A percentile compares a stretch with the other conserved stretches of the same genome.
phyloP scores from a whole-genome alignment of 2,113 vertebrate species.

The Eretmochelys imbricata region DNA sequence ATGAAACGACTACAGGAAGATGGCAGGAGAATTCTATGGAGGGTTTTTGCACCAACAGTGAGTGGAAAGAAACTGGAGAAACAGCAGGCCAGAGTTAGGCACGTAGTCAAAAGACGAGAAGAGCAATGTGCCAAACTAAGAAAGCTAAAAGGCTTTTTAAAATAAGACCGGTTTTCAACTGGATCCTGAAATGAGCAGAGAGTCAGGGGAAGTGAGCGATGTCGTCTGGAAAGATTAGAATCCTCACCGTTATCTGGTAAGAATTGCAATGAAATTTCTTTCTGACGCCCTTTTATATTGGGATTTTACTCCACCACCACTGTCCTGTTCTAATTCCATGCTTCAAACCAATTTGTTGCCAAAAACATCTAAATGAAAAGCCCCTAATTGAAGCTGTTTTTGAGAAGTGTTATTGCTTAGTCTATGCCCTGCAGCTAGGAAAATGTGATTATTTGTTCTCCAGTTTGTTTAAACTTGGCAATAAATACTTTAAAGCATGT shows the following conservation, averaged over 20 bases:
- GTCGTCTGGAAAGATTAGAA: accelerated
- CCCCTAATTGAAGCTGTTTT: neutral
- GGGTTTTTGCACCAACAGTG: neutral
- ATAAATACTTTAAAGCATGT: neutral
- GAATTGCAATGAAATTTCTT: neutral
- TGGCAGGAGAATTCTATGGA: neutral
- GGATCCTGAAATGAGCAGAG: neutral
- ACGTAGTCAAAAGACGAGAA: neutral
- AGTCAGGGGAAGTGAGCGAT: neutral
- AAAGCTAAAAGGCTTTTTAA: neutral
- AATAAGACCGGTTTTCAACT: neutral
- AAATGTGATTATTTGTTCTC: slow-evolving; percentile 9
- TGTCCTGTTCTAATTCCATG: neutral
- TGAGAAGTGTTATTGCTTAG: neutral
- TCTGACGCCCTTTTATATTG: neutral
- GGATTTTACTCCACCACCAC: neutral
- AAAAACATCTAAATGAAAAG: neutral
- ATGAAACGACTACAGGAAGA: neutral
- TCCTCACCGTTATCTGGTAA: neutral
- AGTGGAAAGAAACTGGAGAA: neutral
- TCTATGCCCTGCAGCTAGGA: neutral
- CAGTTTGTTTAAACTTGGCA: neutral
- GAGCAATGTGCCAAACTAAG: neutral
- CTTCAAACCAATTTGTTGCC: neutral
- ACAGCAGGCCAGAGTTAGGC: neutral